Evolutionary conservation across 92 coral and sea anemone species (phyloP), one percentile per base, ranked within the genome.

Genomic region (Zoanthus sociatus): DNA sequence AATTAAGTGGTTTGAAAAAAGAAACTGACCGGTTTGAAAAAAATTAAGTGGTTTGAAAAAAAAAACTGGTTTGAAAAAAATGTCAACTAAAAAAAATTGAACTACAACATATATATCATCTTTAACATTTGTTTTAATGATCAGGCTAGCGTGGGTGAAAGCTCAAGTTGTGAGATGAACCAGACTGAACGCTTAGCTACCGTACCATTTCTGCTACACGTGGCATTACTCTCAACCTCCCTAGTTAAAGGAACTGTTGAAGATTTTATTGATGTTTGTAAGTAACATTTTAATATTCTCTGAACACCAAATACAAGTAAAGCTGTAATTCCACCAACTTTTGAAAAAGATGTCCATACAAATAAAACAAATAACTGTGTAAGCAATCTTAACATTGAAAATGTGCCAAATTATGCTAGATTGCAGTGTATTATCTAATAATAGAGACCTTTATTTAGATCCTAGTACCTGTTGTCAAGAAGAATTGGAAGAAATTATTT

Each of bases 181-280:
- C 74, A 82, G 37, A 79, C 84, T 32, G 94, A 90, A 48, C 92
- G 86, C 87, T 76, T 90, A 13, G 93, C 96, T 11, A 95, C 98
- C 26, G 73, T 95, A 14, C 99, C 99, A 0, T 97, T 97, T 75
- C 93, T 97, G 18, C 91, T 97, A 20, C 99, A 97, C 79, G 93
- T 95, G 67, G 99, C 97, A 21, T 83, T 92, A 5, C 84, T 93
- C 47, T 96, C 99, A 47, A 95, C 98, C 46, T 89, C 92, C 55
- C 87, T 97, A 63, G 84, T 95, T 60, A 95, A 92, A 66, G 99
- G 95, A 53, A 86, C 94, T 66, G 87, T 92, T 47, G 82, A 92
- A 71, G 96, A 96, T 53, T 93, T 95, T 61, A 93, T 93, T 60
- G 94, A 93, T 64, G 90, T 86, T 46, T 87, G 99, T 97, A 90